These are phyloP conservation scores for Motacilla alba DNA, from an alignment of 2,113 vertebrate species.

Conservation along the genomic window DNA sequence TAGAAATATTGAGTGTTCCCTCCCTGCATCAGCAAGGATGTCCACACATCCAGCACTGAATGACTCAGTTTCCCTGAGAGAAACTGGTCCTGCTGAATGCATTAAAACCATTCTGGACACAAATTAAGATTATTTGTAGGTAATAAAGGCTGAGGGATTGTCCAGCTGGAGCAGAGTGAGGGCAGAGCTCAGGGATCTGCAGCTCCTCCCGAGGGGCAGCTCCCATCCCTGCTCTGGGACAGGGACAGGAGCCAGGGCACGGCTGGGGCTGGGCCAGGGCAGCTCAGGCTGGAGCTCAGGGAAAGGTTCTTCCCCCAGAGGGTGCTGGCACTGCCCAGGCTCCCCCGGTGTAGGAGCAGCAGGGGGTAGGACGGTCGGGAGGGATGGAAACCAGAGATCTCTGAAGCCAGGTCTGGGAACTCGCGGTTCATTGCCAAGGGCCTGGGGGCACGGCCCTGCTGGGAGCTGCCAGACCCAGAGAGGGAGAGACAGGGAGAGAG, in stretches of 20 bases:
- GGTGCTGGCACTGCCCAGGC: neutral
- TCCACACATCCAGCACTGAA: neutral
- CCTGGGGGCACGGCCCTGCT: too few relatives aligned
- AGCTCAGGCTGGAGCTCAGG: rapidly evolving
- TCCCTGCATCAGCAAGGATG: neutral
- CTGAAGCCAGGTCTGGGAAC: too few relatives aligned
- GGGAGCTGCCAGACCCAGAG: too few relatives aligned
- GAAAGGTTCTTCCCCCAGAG: neutral
- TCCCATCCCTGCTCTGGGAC: neutral
- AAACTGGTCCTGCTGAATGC: neutral
- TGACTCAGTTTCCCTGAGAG: neutral
- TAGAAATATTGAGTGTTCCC: neutral
- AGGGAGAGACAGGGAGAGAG: too few relatives aligned
- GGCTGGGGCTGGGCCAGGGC: neutral
- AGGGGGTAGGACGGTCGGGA: too few relatives aligned
- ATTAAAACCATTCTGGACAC: neutral
- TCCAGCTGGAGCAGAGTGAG: neutral
- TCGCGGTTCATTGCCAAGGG: too few relatives aligned
- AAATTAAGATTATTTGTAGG: neutral
- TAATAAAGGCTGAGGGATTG: neutral
- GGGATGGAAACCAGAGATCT: too few relatives aligned
- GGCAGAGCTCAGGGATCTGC: neutral
- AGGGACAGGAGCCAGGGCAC: neutral
- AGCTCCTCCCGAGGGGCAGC: neutral
- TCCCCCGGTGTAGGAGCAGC: neutral